Evolutionary conservation across 1,140 invertebrate species (phyloP), one percentile per base, ranked within the genome.

Genomic region (Lucilia sericata): DNA sequence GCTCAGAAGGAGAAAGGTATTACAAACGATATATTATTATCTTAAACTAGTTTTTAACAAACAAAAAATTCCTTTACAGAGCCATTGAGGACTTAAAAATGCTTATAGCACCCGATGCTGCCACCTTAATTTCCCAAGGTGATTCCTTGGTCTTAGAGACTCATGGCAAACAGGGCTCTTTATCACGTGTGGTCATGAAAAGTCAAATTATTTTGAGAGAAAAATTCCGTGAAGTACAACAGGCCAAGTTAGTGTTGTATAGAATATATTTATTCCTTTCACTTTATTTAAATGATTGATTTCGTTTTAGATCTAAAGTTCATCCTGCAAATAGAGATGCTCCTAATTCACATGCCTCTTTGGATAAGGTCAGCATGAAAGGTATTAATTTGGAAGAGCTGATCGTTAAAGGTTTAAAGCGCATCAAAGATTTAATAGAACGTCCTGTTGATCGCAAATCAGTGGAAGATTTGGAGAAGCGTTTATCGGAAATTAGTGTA

Each of bases 41-140:
- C 78, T 76, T 12, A 30, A 30, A 1, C 25, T 70, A 42, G 5
- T 51, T 70, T 70, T 70, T 70, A 70, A 70, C 2, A 70, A 2
- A 55, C 4, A 51, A 55, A 14, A 14, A 55, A 25, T 19, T 70
- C 21, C 12, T 10, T 65, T 47, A n/a, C 74, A 86, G 85, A 82
- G 86, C 83, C 8, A 88, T 89, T 42, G 91, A 91, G 76, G 88
- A 91, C 82, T 83, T 91, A 2, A 86, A 88, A 21, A 85, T 89
- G 19, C 84, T 88, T 5, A 91, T 96, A 82, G 95, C 96, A 8
- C 95, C 96, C 0, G 96, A 96, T 89, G 95, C 95, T 82, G 95
- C 96, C 13, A 94, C 94, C 74, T 91, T 96, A 19, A 96, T 97
- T 74, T 96, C 95, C 14, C 94, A 94, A 87, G 96, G 96, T 1